Percentiles rank a stretch among this genome's conserved stretches.
Evolutionary conservation across 2,888 invertebrate species (phyloP).

Genomic region (Scrobipalpa atriplicella): DNA sequence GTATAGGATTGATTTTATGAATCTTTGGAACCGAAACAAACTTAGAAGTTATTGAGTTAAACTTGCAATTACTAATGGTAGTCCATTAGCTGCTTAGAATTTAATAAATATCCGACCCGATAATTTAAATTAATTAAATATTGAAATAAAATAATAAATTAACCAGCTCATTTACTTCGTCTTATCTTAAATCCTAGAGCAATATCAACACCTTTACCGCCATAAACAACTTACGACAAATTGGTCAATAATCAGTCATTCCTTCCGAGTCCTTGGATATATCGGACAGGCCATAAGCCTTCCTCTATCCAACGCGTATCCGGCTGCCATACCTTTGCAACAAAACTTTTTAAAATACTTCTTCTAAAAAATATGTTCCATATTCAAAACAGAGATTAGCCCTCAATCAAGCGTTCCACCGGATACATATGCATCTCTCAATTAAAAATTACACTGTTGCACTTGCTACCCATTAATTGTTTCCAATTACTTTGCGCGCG

Average conservation of each 20-base stretch:
- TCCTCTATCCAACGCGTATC: conserved; percentile 5
- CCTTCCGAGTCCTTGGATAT: conserved; percentile 13
- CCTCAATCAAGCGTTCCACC: conserved; percentile 41
- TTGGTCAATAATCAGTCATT: conserved; percentile 9
- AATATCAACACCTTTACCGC: not conserved
- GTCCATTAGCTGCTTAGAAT: too few relatives aligned
- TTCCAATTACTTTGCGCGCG: conserved; percentile 73
- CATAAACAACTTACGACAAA: not conserved
- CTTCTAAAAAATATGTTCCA: not conserved
- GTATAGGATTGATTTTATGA: too few relatives aligned
- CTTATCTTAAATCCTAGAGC: not conserved
- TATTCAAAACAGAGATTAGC: not conserved
- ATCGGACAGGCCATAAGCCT: not conserved
- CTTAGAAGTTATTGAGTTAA: too few relatives aligned
- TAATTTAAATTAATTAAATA: too few relatives aligned
- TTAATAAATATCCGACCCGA: too few relatives aligned
- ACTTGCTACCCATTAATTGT: conserved; percentile 77
- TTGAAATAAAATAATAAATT: not conserved
- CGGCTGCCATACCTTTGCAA: not conserved
- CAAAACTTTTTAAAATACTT: not conserved
- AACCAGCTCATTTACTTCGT: not conserved
- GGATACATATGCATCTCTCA: conserved; percentile 69
- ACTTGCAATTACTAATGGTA: too few relatives aligned
- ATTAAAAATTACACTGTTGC: conserved; percentile 75
- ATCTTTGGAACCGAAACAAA: too few relatives aligned